Evolutionary conservation across 2,888 invertebrate species (phyloP).

Genomic region (Spodoptera littoralis): DNA sequence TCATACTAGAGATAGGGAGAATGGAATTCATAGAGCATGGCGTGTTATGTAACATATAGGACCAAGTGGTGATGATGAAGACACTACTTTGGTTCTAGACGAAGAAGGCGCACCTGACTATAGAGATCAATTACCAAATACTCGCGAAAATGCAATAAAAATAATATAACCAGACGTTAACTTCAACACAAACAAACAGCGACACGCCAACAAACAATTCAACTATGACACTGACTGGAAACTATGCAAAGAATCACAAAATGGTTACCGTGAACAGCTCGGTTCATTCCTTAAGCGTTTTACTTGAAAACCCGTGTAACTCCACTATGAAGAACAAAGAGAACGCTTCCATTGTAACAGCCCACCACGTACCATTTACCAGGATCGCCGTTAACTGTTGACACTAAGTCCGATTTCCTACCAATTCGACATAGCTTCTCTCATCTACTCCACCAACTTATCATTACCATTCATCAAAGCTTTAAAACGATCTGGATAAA

Average conservation of each 20-base stretch:
- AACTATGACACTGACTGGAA: constrained; percentile 32
- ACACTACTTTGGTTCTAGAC: too few species aligned
- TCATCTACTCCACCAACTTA: constrained; percentile 69
- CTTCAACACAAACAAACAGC: constrained; percentile 1
- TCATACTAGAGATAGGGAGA: too few species aligned
- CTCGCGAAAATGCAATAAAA: too few species aligned
- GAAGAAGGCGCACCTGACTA: too few species aligned
- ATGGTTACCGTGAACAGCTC: constrained; percentile 42
- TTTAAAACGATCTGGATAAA: constrained; percentile 52
- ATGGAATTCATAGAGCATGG: too few species aligned
- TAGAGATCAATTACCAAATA: too few species aligned
- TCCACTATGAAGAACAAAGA: constrained; percentile 75
- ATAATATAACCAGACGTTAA: not conserved
- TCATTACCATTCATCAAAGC: constrained; percentile 24
- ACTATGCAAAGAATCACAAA: constrained; percentile 48
- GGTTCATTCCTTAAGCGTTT: constrained; percentile 43
- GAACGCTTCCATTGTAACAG: constrained; percentile 58
- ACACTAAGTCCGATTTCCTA: constrained; percentile 86
- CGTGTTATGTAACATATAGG: too few species aligned
- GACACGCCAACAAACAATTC: constrained; percentile 46
- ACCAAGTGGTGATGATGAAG: too few species aligned
- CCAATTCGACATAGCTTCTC: constrained; percentile 79
- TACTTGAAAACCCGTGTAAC: constrained; percentile 70
- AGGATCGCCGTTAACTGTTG: constrained; percentile 81
- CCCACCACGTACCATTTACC: constrained; percentile 44